These are phyloP conservation scores for Contarinia nasturtii DNA, from an alignment of 1,140 invertebrate species.

Conservation along the genomic window DNA sequence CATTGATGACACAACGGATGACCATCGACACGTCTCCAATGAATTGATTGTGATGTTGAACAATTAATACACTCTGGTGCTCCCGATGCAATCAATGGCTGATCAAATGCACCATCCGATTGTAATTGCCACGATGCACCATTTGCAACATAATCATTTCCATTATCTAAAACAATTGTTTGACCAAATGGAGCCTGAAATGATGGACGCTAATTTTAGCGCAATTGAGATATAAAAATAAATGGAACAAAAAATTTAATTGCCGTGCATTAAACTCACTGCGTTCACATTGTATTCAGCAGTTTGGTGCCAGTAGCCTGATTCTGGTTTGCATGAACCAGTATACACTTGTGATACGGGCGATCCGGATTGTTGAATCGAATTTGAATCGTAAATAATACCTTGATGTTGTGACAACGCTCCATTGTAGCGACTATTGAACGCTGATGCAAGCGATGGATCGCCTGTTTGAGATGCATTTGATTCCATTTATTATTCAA, in stretches of 20 bases:
- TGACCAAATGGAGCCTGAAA: background rate
- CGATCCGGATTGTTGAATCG: background rate
- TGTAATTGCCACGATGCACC: constrained; percentile 14
- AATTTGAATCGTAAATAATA: constrained; percentile 1
- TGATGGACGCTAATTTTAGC: background rate
- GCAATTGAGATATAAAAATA: background rate
- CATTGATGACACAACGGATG: constrained; percentile 85
- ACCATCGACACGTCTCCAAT: constrained; percentile 63
- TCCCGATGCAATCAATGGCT: constrained; percentile 4
- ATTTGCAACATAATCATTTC: constrained; percentile 1
- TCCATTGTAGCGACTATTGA: background rate
- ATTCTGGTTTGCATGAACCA: constrained; percentile 1
- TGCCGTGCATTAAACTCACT: constrained; percentile 1
- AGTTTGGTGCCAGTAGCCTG: background rate
- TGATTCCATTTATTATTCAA: too few relatives aligned
- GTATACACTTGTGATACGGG: constrained; percentile 1
- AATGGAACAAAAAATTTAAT: background rate
- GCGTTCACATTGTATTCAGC: constrained; percentile 1
- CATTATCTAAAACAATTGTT: constrained; percentile 2
- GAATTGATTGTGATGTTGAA: constrained; percentile 59
- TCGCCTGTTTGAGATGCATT: background rate
- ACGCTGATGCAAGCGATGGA: constrained; percentile 1
- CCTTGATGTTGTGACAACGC: constrained; percentile 1
- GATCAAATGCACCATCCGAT: constrained; percentile 6
- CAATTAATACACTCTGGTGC: constrained; percentile 76